Evolutionary conservation across 1,140 invertebrate species (phyloP).

Genomic region (Platyscapa corneri): DNA sequence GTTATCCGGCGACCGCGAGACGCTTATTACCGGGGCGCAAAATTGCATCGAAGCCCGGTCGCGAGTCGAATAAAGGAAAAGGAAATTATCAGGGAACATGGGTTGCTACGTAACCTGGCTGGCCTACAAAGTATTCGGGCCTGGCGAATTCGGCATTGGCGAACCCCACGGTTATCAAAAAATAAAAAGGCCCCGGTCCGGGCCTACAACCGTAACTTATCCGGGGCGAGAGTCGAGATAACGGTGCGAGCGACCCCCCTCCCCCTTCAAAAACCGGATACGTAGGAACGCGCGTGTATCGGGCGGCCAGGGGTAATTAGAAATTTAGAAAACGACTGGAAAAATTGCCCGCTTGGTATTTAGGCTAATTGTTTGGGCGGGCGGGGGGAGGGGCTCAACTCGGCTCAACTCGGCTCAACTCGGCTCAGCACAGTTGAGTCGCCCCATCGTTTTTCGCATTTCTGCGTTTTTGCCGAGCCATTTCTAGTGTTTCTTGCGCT

Average conservation of each 20-base stretch:
- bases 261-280: too few relatives aligned
- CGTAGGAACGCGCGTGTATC: too few relatives aligned
- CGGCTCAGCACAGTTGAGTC: too few relatives aligned
- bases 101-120: too few relatives aligned
- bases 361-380: constrained; percentile 15
- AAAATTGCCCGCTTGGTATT: constrained; percentile 36
- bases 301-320: constrained; percentile 24
- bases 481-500: neutral
- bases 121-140: too few relatives aligned
- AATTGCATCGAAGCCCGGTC: neutral
- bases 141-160: too few relatives aligned
- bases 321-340: constrained; percentile 47
- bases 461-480: too few relatives aligned
- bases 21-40: too few relatives aligned
- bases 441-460: too few relatives aligned
- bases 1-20: neutral
- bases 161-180: neutral
- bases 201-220: constrained; percentile 1
- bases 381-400: too few relatives aligned
- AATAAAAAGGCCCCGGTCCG: neutral
- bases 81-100: too few relatives aligned
- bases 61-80: neutral
- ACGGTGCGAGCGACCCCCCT: neutral
- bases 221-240: neutral
- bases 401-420: too few relatives aligned